These are phyloP conservation scores for Drosophila persimilis DNA, from an alignment of 1,140 invertebrate genomes.

Conservation along the genomic window DNA sequence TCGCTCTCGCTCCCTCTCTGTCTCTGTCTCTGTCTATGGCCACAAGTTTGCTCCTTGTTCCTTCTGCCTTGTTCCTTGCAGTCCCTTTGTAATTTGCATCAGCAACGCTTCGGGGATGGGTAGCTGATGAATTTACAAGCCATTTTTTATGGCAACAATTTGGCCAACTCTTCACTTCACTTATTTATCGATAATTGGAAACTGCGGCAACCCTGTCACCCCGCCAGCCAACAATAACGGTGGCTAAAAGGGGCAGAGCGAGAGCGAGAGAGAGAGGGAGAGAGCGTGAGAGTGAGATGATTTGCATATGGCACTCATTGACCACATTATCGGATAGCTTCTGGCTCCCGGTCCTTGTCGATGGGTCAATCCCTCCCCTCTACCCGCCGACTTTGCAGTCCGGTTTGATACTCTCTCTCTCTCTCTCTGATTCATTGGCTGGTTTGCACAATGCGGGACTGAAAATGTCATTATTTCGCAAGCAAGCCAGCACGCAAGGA, in stretches of 20 bases:
- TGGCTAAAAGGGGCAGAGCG: not conserved
- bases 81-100: slow-evolving; percentile 46
- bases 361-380: too few species aligned
- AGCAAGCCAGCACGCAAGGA: slow-evolving; percentile 16
- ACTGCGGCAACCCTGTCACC: slow-evolving; percentile 31
- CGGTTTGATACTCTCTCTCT: slow-evolving; percentile 45
- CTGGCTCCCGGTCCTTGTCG: not conserved
- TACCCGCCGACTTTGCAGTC: too few species aligned
- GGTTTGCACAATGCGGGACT: slow-evolving; percentile 49
- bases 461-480: slow-evolving; percentile 59
- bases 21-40: not conserved
- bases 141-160: slow-evolving; percentile 54
- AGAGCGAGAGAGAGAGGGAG: slow-evolving; percentile 15
- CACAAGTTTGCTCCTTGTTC: not conserved
- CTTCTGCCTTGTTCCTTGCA: slow-evolving; percentile 11
- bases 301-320: slow-evolving; percentile 58
- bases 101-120: slow-evolving; percentile 20
- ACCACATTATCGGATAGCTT: slow-evolving; percentile 52
- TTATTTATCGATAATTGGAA: slow-evolving; percentile 79
- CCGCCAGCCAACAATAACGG: slow-evolving; percentile 8
- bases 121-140: slow-evolving; percentile 63
- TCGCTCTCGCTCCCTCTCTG: slow-evolving; percentile 4
- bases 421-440: slow-evolving; percentile 62
- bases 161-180: slow-evolving; percentile 65
- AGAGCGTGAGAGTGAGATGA: slow-evolving; percentile 23